Evolutionary conservation across 2,888 invertebrate genomes (phyloP).

Genomic region (Sinhomidia bicolor): DNA sequence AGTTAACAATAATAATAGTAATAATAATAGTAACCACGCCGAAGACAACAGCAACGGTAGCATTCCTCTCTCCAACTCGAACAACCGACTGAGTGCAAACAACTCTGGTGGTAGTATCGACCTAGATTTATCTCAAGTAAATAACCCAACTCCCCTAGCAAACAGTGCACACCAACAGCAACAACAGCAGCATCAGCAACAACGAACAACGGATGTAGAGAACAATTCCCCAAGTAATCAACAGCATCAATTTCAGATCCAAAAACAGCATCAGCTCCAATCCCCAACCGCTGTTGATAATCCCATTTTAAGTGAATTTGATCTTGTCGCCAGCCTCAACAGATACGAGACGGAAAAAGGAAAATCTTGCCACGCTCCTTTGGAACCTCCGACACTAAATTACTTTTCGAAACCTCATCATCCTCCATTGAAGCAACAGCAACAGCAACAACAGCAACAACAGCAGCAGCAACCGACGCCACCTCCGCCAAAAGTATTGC

Average conservation of each 20-base stretch:
- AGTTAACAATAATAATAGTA: slow-evolving; percentile 74
- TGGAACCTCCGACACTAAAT: slow-evolving; percentile 70
- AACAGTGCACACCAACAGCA: slow-evolving; percentile 50
- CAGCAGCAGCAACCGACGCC: slow-evolving; percentile 42
- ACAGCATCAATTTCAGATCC: slow-evolving; percentile 63
- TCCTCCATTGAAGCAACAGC: slow-evolving; percentile 46
- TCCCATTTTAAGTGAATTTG: slow-evolving; percentile 78
- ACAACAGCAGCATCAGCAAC: slow-evolving; percentile 23
- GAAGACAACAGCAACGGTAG: slow-evolving; percentile 54
- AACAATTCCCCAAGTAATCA: slow-evolving; percentile 71
- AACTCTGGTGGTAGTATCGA: slow-evolving; percentile 54
- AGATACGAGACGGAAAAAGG: slow-evolving; percentile 64
- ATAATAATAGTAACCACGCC: slow-evolving; percentile 33
- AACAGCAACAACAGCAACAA: slow-evolving; percentile 48
- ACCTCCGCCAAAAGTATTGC: slow-evolving; percentile 37
- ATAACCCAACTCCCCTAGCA: slow-evolving; percentile 57
- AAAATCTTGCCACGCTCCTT: slow-evolving; percentile 59
- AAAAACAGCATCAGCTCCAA: slow-evolving; percentile 50
- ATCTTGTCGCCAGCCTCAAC: slow-evolving; percentile 78
- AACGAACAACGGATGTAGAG: slow-evolving; percentile 51
- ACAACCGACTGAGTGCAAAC: slow-evolving; percentile 39
- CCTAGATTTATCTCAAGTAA: slow-evolving; percentile 70
- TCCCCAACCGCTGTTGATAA: slow-evolving; percentile 69
- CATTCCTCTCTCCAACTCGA: slow-evolving; percentile 48
- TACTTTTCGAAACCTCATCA: slow-evolving; percentile 65